Evolutionary conservation across 2,888 invertebrate genomes (phyloP).

Genomic region (Dryomyza anilis): DNA sequence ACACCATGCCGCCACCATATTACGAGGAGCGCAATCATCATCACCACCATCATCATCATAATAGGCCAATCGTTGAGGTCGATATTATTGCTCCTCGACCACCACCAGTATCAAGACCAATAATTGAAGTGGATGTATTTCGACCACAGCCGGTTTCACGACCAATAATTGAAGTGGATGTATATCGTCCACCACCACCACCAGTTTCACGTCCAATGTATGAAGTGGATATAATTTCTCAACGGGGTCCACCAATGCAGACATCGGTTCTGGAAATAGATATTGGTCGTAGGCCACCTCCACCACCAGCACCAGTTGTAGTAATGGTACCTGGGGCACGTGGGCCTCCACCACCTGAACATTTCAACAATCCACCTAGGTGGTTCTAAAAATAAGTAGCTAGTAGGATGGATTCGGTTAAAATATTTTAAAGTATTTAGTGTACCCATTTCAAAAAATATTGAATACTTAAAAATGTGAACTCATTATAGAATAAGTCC

Average conservation of each 20-base stretch:
- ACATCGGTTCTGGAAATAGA: not conserved
- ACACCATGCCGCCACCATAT: not conserved
- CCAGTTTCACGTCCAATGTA: not conserved
- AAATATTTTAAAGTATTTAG: too few species aligned
- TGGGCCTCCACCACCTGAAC: not conserved
- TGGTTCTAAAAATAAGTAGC: too few species aligned
- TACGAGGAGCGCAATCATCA: not conserved
- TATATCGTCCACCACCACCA: not conserved
- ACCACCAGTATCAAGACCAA: not conserved
- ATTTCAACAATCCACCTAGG: not conserved
- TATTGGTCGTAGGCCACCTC: not conserved
- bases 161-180: not conserved
- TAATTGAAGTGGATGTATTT: not conserved
- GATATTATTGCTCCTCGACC: not conserved
- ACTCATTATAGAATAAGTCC: too few species aligned
- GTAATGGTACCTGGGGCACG: not conserved
- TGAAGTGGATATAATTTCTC: not conserved
- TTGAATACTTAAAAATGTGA: too few species aligned
- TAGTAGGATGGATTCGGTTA: too few species aligned
- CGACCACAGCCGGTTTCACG: not conserved
- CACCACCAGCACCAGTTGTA: not conserved
- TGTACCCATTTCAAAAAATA: too few species aligned
- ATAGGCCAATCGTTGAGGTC: slow-evolving; percentile 1
- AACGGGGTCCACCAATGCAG: not conserved
- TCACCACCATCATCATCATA: not conserved